Evolutionary conservation across 2,888 invertebrate species (phyloP), one percentile per base, ranked within the genome.

Genomic region (Napeogenes inachia): DNA sequence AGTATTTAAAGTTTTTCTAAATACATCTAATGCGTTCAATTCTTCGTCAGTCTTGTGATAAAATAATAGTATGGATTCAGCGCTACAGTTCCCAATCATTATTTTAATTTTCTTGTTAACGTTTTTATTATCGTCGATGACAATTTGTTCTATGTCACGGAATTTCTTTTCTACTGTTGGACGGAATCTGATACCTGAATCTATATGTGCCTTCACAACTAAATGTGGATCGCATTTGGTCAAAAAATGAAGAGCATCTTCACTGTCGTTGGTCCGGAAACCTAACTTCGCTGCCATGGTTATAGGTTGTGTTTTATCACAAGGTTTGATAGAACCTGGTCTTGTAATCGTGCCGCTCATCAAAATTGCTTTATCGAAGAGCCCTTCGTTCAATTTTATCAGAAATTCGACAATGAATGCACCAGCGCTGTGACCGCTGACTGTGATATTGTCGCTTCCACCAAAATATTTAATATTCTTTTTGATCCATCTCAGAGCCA

Each of bases 401-500:
- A 38, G 38, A 38, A 38, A 38, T 38, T 38, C 38, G 5, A 38
- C 38, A 38, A 38, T 38, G 8, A 38, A 38, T 38, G 38, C 38
- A 6, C 38, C 38, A 4, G 38, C 38, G 38, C 38, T 38, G 8
- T 38, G 38, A 38, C 38, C 38, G 8, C 38, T 38, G 38, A 38
- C 38, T 8, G 38, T 38, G 8, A 38, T 38, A 38, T 38, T 38
- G 38, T 38, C 8, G 38, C 38, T 72, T n/a, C 83, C 84, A 13
- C 81, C 79, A 47, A 83, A 82, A 50, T 68, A 61, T 2, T 72
- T 65, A 32, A 83, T 82, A 61, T 84, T 81, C 10, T 74, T 71
- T 47, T 78, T 71, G 6, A 83, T 69, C 83, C 84, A 82, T 56
- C 68, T 75, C 4, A 84, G 64, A n/a, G 82, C 81, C 38, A 74